These are phyloP conservation scores for Ginglymostoma cirratum DNA, from an alignment of 2,113 vertebrate genomes.

Conservation along the genomic window DNA sequence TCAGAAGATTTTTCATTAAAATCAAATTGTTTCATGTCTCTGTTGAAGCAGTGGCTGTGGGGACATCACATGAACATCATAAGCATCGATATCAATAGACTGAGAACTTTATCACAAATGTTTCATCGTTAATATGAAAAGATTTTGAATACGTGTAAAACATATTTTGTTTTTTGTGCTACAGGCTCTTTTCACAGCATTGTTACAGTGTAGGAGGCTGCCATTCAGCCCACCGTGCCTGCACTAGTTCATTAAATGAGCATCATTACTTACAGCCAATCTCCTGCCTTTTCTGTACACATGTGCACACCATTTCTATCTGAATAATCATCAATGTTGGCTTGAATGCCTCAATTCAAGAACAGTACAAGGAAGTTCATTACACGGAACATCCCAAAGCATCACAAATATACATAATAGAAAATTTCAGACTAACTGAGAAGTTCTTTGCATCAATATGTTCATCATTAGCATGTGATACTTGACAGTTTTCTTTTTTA, in stretches of 20 bases:
- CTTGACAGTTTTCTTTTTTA: background rate
- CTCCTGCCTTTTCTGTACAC: too few relatives aligned
- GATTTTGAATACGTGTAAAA: background rate
- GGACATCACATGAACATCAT: background rate
- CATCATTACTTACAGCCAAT: too few relatives aligned
- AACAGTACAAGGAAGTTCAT: background rate
- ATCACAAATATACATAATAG: background rate
- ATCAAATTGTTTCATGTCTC: background rate
- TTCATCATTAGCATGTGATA: background rate
- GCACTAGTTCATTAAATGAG: too few relatives aligned
- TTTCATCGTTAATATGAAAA: background rate
- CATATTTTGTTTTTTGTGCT: too few relatives aligned
- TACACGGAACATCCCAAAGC: background rate
- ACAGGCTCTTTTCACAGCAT: background rate
- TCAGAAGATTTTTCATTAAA: background rate
- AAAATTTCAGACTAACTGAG: background rate
- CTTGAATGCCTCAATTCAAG: background rate
- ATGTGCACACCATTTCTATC: too few relatives aligned
- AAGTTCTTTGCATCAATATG: background rate
- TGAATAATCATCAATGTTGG: too few relatives aligned
- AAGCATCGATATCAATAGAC: background rate
- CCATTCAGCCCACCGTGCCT: too few relatives aligned
- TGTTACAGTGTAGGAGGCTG: too few relatives aligned
- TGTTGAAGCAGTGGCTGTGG: background rate
- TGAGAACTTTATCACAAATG: background rate